A percentile compares a stretch with the other conserved stretches of the same genome.
phyloP scores from a whole-genome alignment of 2,797 vertebrate species.

The Buceros bicornis region DNA sequence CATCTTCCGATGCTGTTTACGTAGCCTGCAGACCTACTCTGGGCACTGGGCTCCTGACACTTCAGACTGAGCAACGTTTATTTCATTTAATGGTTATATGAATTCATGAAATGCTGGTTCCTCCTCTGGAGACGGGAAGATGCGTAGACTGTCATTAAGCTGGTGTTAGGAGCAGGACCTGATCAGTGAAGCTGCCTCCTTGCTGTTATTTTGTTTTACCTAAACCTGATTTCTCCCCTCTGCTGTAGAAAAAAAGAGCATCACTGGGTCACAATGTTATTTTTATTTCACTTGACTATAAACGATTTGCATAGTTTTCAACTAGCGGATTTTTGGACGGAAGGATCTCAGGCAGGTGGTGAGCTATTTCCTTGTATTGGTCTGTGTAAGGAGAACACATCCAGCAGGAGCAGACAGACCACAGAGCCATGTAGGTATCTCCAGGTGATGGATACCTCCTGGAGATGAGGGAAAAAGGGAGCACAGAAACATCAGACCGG shows the following conservation, averaged over 20 bases:
- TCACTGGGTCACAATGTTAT: neutral
- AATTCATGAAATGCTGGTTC: neutral
- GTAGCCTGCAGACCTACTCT: neutral
- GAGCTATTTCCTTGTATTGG: neutral
- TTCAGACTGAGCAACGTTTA: neutral
- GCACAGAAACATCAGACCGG: neutral
- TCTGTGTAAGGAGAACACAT: neutral
- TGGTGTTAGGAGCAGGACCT: neutral
- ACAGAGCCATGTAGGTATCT: neutral
- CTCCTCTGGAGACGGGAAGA: neutral
- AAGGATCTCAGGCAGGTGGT: neutral
- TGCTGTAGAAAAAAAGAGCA: neutral
- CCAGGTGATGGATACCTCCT: neutral
- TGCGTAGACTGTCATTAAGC: neutral
- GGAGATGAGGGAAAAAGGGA: neutral
- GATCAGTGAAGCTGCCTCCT: neutral
- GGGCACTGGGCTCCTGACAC: neutral
- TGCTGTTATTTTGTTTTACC: neutral
- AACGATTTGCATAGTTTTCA: neutral
- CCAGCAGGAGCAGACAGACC: neutral
- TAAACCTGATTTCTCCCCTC: neutral
- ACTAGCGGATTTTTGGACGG: neutral
- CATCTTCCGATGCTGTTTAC: neutral
- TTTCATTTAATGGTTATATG: neutral
- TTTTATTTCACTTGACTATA: neutral